A percentile compares a stretch with the other conserved stretches of the same genome.
Evolutionary conservation across 2,113 vertebrate species (phyloP).

Genomic region (Marmota monax): DNA sequence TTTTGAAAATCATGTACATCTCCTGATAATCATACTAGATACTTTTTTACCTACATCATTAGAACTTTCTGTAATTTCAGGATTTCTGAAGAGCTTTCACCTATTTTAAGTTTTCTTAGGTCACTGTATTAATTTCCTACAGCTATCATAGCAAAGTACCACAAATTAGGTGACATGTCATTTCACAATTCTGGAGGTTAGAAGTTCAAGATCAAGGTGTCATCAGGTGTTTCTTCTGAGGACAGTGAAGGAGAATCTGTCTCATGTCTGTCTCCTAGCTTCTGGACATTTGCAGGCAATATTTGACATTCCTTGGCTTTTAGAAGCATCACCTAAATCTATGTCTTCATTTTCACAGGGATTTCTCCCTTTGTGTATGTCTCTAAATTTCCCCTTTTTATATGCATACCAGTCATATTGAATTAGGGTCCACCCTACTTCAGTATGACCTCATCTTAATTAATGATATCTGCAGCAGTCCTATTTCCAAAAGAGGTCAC

Average conservation of each 20-base stretch:
- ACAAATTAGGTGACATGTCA: slow-evolving; percentile 4
- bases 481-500: slow-evolving; percentile 2
- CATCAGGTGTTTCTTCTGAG: background rate
- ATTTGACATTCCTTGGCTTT: background rate
- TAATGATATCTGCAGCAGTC: background rate
- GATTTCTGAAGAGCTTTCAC: slow-evolving; percentile 34
- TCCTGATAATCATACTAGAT: background rate
- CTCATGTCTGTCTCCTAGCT: background rate
- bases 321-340: background rate
- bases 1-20: background rate
- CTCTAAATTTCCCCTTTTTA: slow-evolving; percentile 28
- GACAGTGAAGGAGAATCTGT: background rate
- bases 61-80: slow-evolving; percentile 13
- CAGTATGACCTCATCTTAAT: slow-evolving; percentile 49
- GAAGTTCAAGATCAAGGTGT: background rate
- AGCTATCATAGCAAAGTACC: slow-evolving; percentile 1
- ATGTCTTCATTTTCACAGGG: background rate
- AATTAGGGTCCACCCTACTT: background rate
- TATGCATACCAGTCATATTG: background rate
- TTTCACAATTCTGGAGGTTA: background rate
- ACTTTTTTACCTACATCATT: background rate
- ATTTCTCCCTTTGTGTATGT: background rate
- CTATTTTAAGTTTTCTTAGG: background rate
- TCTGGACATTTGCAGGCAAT: background rate
- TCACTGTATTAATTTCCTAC: background rate